These are phyloP conservation scores for Pagrus major DNA, from an alignment of 2,113 vertebrate genomes.

Conservation along the genomic window DNA sequence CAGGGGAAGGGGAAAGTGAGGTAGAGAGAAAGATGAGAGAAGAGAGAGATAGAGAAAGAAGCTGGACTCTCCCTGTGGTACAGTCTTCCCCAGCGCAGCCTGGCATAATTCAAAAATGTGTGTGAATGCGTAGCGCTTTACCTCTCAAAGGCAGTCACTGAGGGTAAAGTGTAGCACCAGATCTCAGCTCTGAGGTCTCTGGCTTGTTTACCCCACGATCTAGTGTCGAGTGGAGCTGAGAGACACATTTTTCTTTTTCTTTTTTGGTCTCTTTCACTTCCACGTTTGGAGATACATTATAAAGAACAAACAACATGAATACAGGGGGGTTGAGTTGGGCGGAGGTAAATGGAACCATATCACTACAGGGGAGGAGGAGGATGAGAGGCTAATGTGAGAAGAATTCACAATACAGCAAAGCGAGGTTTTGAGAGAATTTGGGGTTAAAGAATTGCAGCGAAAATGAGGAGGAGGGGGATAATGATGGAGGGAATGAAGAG, in stretches of 20 bases:
- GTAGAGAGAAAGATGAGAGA: conserved; percentile 62
- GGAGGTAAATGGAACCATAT: conserved; percentile 35
- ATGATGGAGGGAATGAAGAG: conserved; percentile 50
- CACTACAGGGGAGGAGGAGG: conserved; percentile 26
- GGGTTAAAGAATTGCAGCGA: conserved; percentile 55
- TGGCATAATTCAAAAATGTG: conserved; percentile 66
- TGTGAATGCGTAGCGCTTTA: conserved; percentile 73
- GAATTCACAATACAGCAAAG: conserved; percentile 46
- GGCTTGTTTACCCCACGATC: conserved; percentile 59
- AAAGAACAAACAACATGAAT: conserved; percentile 65
- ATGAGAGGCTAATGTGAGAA: conserved; percentile 32
- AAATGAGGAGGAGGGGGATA: conserved; percentile 56
- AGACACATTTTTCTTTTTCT: conserved; percentile 17
- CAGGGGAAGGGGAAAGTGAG: conserved; percentile 64
- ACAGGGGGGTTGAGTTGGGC: conserved; percentile 11
- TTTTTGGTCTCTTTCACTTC: conserved; percentile 32
- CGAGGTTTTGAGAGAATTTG: conserved; percentile 38
- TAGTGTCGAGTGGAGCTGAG: conserved; percentile 33
- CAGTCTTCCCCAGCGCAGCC: conserved; percentile 43
- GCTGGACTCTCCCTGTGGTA: conserved; percentile 70
- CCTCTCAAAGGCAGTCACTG: conserved; percentile 72
- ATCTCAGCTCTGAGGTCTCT: conserved; percentile 47
- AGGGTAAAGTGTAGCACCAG: conserved; percentile 60
- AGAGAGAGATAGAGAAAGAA: conserved; percentile 42
- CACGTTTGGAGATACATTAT: conserved; percentile 61